These are phyloP conservation scores for Butorides virescens DNA, from an alignment of 2,113 vertebrate genomes.

Conservation along the genomic window DNA sequence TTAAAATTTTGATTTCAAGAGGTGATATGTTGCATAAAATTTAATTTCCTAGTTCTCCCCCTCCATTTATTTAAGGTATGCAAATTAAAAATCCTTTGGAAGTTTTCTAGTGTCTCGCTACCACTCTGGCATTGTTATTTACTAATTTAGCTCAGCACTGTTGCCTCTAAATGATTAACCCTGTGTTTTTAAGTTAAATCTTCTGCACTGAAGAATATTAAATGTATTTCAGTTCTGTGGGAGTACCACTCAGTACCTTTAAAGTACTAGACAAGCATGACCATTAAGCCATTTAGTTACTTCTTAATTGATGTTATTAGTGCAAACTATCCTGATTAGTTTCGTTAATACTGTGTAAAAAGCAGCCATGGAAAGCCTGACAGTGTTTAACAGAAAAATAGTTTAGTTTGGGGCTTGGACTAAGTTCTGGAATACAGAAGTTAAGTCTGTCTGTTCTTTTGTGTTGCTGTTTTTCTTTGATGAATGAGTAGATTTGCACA, in stretches of 20 bases:
- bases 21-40: slow-evolving; percentile 44
- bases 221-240: slow-evolving; percentile 34
- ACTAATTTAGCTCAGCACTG: slow-evolving; percentile 19
- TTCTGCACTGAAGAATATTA: slow-evolving; percentile 30
- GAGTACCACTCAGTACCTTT: neutral
- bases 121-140: slow-evolving; percentile 37
- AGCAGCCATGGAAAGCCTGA: neutral
- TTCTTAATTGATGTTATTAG: neutral
- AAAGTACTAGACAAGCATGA: slow-evolving; percentile 4
- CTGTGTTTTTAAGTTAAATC: slow-evolving; percentile 36
- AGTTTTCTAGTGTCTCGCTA: slow-evolving; percentile 10
- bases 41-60: slow-evolving; percentile 21
- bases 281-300: slow-evolving; percentile 26
- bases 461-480: neutral
- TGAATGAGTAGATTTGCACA: neutral
- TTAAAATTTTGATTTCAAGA: slow-evolving; percentile 57
- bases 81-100: slow-evolving; percentile 38
- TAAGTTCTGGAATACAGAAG: neutral
- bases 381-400: neutral
- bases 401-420: neutral
- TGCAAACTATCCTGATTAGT: neutral
- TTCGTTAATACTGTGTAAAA: neutral
- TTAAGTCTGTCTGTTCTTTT: neutral
- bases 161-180: slow-evolving; percentile 29
- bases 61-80: slow-evolving; percentile 28